These are phyloP conservation scores for Myotis yumanensis DNA, from an alignment of 2,113 vertebrate genomes.

Conservation along the genomic window DNA sequence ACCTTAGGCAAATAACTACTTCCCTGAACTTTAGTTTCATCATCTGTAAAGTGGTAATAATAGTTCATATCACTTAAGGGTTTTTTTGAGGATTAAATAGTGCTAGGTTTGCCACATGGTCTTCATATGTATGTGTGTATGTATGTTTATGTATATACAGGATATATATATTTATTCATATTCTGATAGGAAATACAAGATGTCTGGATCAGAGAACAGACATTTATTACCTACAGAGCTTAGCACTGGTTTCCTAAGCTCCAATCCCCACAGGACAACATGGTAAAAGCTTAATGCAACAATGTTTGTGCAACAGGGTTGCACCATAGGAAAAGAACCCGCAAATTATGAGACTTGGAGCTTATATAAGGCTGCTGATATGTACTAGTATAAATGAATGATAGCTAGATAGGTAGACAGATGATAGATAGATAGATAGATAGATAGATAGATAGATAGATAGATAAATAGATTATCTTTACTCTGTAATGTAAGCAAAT, in stretches of 20 bases:
- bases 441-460: not conserved
- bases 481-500: not conserved
- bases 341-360: not conserved
- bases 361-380: not conserved
- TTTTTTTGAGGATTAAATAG: not conserved
- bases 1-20: not conserved
- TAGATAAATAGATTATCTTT: not conserved
- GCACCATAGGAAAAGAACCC: not conserved
- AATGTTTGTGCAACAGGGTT: not conserved
- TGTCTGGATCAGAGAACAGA: constrained; percentile 8
- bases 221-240: not conserved
- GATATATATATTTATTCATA: not conserved
- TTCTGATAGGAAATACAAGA: not conserved
- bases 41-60: constrained; percentile 12
- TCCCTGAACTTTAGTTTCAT: constrained; percentile 1
- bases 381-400: not conserved
- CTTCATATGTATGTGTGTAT: not conserved
- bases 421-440: not conserved
- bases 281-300: not conserved
- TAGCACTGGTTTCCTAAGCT: not conserved
- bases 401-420: not conserved
- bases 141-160: no score
- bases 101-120: not conserved
- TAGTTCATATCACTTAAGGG: not conserved
- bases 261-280: not conserved